phyloP scores from a whole-genome alignment of 2,888 invertebrate species.

The Melanostoma mellinum region DNA sequence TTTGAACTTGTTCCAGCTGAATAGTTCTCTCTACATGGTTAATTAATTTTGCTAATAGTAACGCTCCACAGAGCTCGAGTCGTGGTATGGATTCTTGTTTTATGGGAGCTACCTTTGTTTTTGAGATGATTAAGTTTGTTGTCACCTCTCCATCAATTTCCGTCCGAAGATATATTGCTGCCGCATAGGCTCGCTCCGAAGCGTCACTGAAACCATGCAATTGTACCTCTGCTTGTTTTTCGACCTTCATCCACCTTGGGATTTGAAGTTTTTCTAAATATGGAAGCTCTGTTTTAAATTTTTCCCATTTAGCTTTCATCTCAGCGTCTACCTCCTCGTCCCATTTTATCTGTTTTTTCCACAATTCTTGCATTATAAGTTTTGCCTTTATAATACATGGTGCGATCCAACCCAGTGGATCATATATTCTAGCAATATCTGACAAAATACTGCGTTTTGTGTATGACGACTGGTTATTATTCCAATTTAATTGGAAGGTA shows the following conservation, averaged over 20 bases:
- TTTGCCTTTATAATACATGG: neutral
- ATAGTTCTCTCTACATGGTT: no score
- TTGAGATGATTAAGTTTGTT: conserved; percentile 25
- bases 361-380: neutral
- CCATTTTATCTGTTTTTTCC: neutral
- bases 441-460: neutral
- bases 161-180: conserved; percentile 15
- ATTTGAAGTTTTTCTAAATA: neutral
- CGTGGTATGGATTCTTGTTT: conserved; percentile 34
- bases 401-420: conserved; percentile 2
- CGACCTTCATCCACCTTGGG: neutral
- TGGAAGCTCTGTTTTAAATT: neutral
- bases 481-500: neutral
- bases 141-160: neutral
- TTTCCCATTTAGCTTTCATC: neutral
- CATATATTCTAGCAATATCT: neutral
- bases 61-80: neutral
- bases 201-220: conserved; percentile 52
- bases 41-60: neutral
- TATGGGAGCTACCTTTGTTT: conserved; percentile 34
- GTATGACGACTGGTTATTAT: no score
- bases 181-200: conserved; percentile 49
- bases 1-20: no score
- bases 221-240: neutral
- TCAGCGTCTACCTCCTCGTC: neutral